Conservation (phyloP, 2,113 vertebrate genomes). For the Sceloporus undulatus region DNA sequence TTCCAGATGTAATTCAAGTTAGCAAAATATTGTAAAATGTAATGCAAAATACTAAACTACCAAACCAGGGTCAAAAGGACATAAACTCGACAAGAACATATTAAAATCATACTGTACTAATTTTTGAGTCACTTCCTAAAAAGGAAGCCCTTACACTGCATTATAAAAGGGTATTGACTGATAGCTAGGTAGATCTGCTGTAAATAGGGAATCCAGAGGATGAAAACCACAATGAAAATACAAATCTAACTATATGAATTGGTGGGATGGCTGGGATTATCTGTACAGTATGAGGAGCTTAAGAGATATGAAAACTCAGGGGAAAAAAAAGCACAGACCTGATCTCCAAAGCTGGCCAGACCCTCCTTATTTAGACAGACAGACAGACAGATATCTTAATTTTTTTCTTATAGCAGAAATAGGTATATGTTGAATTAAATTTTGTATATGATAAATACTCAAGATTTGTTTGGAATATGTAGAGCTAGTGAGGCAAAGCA, state of each 20-base stretch:
- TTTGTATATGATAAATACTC: too few species aligned
- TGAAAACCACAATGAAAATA: neutral
- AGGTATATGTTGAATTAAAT: too few species aligned
- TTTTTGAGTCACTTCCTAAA: constrained; percentile 1
- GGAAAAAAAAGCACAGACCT: too few species aligned
- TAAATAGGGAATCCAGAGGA: neutral
- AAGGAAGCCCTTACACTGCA: neutral
- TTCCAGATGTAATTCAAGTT: too few species aligned
- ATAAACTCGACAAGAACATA: neutral
- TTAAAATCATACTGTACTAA: neutral
- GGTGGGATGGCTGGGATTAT: neutral
- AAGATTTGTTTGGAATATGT: too few species aligned
- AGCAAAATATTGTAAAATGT: neutral
- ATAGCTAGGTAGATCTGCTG: neutral
- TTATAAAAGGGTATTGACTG: neutral
- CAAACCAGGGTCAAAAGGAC: neutral
- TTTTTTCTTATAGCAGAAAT: too few species aligned
- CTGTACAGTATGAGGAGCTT: neutral
- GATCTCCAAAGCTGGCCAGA: neutral
- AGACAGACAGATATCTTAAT: too few species aligned
- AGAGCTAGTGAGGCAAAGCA: too few species aligned
- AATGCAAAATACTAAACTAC: neutral
- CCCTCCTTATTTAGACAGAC: neutral
- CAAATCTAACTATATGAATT: neutral
- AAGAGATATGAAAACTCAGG: neutral